Evolutionary conservation across 2,888 invertebrate species (phyloP).

Genomic region (Cistogaster globosa): DNA sequence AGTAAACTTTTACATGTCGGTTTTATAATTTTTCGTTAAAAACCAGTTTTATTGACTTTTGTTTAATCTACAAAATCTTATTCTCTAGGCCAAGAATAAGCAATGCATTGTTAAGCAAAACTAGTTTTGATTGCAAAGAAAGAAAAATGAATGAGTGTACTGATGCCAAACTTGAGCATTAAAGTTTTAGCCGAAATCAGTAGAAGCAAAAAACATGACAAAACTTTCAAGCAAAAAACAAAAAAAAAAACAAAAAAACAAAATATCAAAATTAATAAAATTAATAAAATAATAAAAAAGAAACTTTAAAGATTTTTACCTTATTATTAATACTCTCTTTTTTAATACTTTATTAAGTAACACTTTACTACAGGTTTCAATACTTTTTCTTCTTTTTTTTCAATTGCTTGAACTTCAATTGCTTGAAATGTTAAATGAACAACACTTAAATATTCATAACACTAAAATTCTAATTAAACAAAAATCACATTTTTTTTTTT

Average conservation of each 20-base stretch:
- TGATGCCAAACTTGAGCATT: slow-evolving; percentile 53
- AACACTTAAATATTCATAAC: not conserved
- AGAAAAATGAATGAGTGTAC: slow-evolving; percentile 1
- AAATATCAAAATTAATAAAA: no score
- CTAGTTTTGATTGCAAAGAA: slow-evolving; percentile 61
- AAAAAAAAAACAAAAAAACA: not conserved
- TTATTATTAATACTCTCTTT: not conserved
- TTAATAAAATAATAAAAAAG: no score
- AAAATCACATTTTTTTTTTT: slow-evolving; percentile 3
- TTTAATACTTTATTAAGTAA: not conserved
- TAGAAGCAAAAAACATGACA: not conserved
- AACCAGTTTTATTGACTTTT: slow-evolving; percentile 60
- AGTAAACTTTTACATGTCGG: not conserved
- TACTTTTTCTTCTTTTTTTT: not conserved
- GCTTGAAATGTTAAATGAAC: no score
- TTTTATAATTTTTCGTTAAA: slow-evolving; percentile 40
- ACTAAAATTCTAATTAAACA: slow-evolving; percentile 19
- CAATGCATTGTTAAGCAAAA: slow-evolving; percentile 43
- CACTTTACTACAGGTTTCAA: not conserved
- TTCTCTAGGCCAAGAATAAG: slow-evolving; percentile 70
- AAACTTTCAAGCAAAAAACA: not conserved
- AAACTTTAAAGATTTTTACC: not conserved
- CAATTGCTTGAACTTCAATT: no score
- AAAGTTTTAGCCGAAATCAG: not conserved
- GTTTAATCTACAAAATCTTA: slow-evolving; percentile 44